Conservation (phyloP, 2,797 vertebrate genomes). For the Morus bassanus region DNA sequence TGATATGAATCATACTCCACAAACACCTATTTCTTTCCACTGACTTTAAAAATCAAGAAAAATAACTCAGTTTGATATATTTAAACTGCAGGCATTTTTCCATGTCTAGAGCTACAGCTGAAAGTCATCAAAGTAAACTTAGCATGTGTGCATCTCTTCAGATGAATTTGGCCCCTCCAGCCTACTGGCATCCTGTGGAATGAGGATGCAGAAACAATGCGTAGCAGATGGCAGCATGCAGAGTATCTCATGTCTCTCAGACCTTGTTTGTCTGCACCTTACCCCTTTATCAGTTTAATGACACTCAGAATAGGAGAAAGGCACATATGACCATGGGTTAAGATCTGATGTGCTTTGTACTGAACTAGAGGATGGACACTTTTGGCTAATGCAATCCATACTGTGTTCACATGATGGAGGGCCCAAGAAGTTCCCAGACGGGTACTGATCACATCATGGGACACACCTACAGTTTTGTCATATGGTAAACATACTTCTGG, state of each 20-base stretch:
- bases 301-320: background rate
- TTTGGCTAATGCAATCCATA: background rate
- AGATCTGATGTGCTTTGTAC: background rate
- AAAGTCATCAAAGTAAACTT: background rate
- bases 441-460: background rate
- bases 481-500: background rate
- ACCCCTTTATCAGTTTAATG: background rate
- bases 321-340: background rate
- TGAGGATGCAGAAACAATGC: background rate
- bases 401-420: background rate
- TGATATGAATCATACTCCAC: background rate
- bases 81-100: background rate
- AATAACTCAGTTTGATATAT: background rate
- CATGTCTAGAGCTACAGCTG: background rate
- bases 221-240: background rate
- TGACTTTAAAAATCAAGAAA: background rate
- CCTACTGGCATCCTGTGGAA: background rate
- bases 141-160: background rate
- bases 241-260: background rate
- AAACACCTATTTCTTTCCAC: background rate
- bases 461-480: background rate
- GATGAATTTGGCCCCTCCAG: background rate
- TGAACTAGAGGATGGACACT: background rate
- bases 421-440: background rate
- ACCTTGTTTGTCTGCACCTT: background rate